phyloP scores from a whole-genome alignment of 2,888 invertebrate species.

The Erynnis tages region DNA sequence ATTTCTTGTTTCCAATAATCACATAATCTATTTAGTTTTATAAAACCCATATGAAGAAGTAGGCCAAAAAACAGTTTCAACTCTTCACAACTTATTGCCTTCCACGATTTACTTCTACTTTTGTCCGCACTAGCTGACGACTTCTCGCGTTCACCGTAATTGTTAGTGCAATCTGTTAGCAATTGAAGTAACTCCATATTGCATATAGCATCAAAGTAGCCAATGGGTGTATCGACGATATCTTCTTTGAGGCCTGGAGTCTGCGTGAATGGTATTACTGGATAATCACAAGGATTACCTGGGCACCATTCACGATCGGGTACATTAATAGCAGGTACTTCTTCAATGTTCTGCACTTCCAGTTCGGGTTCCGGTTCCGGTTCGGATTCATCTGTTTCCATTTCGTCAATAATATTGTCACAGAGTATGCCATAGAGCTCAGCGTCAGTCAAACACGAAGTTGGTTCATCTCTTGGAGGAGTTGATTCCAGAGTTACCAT shows the following conservation, averaged over 20 bases:
- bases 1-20: slow-evolving; percentile 29
- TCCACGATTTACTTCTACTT: slow-evolving; percentile 23
- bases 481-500: slow-evolving; percentile 3
- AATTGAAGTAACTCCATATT: slow-evolving; percentile 25
- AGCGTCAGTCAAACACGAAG: slow-evolving; percentile 15
- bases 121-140: slow-evolving; percentile 2
- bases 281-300: slow-evolving; percentile 4
- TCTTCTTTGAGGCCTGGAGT: slow-evolving; percentile 31
- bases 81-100: slow-evolving; percentile 17
- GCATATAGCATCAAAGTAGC: slow-evolving; percentile 31
- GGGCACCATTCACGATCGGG: slow-evolving; percentile 11
- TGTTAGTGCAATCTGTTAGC: slow-evolving; percentile 27
- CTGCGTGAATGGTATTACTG: slow-evolving; percentile 22
- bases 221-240: slow-evolving; percentile 29
- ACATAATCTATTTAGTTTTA: slow-evolving; percentile 28
- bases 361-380: slow-evolving; percentile 16
- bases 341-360: slow-evolving; percentile 13
- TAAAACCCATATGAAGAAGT: slow-evolving; percentile 8
- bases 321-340: slow-evolving; percentile 3
- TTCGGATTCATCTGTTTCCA: slow-evolving; percentile 23
- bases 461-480: slow-evolving; percentile 3
- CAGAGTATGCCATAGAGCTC: slow-evolving; percentile 21
- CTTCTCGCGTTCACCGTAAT: slow-evolving; percentile 20
- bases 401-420: slow-evolving; percentile 26
- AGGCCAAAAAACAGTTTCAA: slow-evolving; percentile 20